Evolutionary conservation across 2,888 invertebrate species (phyloP).

Genomic region (Chydorus sphaericus): DNA sequence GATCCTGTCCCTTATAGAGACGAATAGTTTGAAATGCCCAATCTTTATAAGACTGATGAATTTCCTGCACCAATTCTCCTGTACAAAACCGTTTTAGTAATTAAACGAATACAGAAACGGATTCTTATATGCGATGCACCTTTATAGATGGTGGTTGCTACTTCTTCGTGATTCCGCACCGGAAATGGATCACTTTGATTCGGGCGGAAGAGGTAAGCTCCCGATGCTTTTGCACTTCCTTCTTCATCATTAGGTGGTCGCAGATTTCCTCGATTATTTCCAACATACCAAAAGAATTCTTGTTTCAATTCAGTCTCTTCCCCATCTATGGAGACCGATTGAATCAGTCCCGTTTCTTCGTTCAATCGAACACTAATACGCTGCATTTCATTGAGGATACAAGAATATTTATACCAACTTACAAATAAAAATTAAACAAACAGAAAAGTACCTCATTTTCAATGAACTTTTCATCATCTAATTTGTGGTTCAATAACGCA

Average conservation of each 20-base stretch:
- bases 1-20: slow-evolving; percentile 34
- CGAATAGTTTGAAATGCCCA: slow-evolving; percentile 48
- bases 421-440: too few relatives aligned
- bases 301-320: slow-evolving; percentile 34
- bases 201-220: slow-evolving; percentile 83
- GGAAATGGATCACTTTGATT: too few relatives aligned
- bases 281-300: slow-evolving; percentile 57
- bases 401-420: too few relatives aligned
- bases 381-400: too few relatives aligned
- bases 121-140: neutral
- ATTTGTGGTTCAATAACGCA: too few relatives aligned
- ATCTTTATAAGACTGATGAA: slow-evolving; percentile 42
- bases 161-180: too few relatives aligned
- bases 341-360: slow-evolving; percentile 21
- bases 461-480: too few relatives aligned
- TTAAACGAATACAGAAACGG: too few relatives aligned
- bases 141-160: slow-evolving; percentile 13
- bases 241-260: slow-evolving; percentile 48
- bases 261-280: slow-evolving; percentile 46
- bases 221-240: slow-evolving; percentile 55
- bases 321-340: slow-evolving; percentile 1
- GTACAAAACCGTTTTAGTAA: neutral
- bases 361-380: slow-evolving; percentile 37
- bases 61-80: slow-evolving; percentile 40
- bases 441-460: too few relatives aligned